Conservation (phyloP, 1,140 invertebrate genomes). For the Drosophila sucinea region DNA sequence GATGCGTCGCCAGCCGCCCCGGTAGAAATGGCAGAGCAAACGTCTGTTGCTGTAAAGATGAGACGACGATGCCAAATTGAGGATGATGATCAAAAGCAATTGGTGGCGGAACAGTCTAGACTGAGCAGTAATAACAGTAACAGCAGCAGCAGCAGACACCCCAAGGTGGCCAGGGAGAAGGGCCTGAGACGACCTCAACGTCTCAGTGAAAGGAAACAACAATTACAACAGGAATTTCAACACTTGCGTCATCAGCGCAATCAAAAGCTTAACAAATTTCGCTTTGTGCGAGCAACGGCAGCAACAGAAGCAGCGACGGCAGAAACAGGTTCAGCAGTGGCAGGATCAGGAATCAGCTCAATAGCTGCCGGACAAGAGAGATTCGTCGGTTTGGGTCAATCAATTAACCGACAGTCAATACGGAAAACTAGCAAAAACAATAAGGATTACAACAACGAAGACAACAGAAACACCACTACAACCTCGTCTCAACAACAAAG, state of each 20-base stretch:
- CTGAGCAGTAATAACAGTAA: not conserved
- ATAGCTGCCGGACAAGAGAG: conserved; percentile 14
- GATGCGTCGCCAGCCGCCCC: conserved; percentile 59
- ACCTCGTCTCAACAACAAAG: conserved; percentile 15
- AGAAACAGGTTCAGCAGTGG: not conserved
- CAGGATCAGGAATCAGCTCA: not conserved
- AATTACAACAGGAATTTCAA: conserved; percentile 22
- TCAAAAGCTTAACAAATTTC: conserved; percentile 37
- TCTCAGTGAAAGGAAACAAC: conserved; percentile 12
- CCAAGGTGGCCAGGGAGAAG: not conserved
- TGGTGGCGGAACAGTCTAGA: not conserved
- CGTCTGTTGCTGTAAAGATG: conserved; percentile 20
- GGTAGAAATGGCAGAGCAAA: conserved; percentile 64
- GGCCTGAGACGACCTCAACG: not conserved
- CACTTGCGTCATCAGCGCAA: conserved; percentile 11
- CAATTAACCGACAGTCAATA: not conserved
- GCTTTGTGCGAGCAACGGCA: conserved; percentile 40
- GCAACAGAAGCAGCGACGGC: not conserved
- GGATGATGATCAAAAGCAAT: not conserved
- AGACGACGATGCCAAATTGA: not conserved
- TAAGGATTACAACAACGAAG: conserved; percentile 12
- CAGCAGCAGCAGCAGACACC: not conserved
- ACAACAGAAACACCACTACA: conserved; percentile 2
- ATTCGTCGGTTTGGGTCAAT: conserved; percentile 3
- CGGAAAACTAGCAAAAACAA: conserved; percentile 16